A percentile compares a stretch with the other conserved stretches of the same genome.
phyloP scores from a whole-genome alignment of 2,888 invertebrate genomes.

The Crossocerus cetratus region DNA sequence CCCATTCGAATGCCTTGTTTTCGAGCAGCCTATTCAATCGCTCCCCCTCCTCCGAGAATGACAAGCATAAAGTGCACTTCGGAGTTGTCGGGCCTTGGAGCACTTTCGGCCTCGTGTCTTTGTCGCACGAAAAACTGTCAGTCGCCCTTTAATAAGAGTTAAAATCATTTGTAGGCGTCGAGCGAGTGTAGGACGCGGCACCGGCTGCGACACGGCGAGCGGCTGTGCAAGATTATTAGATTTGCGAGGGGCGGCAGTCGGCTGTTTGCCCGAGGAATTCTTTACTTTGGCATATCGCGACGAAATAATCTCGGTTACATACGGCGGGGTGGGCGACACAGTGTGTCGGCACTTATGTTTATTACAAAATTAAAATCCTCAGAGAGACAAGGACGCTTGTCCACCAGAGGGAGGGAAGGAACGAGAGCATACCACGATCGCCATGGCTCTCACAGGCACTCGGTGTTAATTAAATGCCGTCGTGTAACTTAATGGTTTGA shows the following conservation, averaged over 20 bases:
- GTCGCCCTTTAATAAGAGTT: too few species aligned
- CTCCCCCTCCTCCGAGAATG: too few species aligned
- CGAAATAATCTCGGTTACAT: not conserved
- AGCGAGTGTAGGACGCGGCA: too few species aligned
- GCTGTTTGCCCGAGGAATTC: not conserved
- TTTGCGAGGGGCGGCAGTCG: not conserved
- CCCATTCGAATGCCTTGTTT: slow-evolving; percentile 5
- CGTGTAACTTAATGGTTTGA: slow-evolving; percentile 37
- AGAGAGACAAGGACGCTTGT: not conserved
- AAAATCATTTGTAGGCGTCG: too few species aligned
- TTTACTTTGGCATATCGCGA: not conserved
- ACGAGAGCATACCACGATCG: not conserved
- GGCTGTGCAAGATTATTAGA: not conserved
- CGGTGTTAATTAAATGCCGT: slow-evolving; percentile 33
- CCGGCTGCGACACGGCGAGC: too few species aligned
- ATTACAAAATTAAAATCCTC: slow-evolving; percentile 36
- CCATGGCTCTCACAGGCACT: slow-evolving; percentile 19
- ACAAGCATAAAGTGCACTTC: too few species aligned
- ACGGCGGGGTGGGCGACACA: not conserved
- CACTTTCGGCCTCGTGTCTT: too few species aligned
- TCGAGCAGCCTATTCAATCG: not conserved
- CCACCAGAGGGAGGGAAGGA: not conserved
- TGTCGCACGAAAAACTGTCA: too few species aligned
- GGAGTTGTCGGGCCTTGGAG: too few species aligned
- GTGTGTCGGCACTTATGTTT: slow-evolving; percentile 15